phyloP scores from a whole-genome alignment of 1,140 invertebrate genomes.

The Mamestra configurata region DNA sequence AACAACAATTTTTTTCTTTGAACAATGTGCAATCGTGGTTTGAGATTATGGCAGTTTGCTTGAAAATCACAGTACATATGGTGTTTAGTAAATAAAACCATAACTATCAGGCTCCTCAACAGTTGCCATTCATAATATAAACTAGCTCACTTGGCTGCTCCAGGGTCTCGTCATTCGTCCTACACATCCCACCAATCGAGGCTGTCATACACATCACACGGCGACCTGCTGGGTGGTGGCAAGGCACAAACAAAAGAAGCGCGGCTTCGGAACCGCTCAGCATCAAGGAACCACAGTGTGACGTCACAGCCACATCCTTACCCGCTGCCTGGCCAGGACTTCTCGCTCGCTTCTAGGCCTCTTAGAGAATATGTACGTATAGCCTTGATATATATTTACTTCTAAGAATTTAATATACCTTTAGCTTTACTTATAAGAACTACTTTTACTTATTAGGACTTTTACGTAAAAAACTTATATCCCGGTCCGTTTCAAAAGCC shows the following conservation, averaged over 20 bases:
- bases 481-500: background rate
- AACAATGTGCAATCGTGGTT: too few species aligned
- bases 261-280: slow-evolving; percentile 92
- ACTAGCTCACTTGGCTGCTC: slow-evolving; percentile 32
- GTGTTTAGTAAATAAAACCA: too few species aligned
- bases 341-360: slow-evolving; percentile 90
- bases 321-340: slow-evolving; percentile 91
- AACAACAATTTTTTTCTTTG: too few species aligned
- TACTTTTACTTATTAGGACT: too few species aligned
- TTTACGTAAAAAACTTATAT: too few species aligned
- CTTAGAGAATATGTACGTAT: slow-evolving; percentile 92
- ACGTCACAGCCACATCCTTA: slow-evolving; percentile 88
- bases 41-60: too few species aligned
- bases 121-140: background rate
- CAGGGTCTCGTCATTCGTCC: slow-evolving; percentile 96
- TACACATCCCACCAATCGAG: slow-evolving; percentile 98
- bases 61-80: too few species aligned
- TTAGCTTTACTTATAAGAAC: too few species aligned
- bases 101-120: too few species aligned
- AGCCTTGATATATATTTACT: too few species aligned
- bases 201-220: slow-evolving; percentile 97
- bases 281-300: slow-evolving; percentile 90
- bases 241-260: slow-evolving; percentile 95
- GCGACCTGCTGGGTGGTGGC: slow-evolving; percentile 93
- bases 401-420: too few species aligned